Percentiles rank a stretch among this genome's conserved stretches.
Evolutionary conservation across 2,113 vertebrate species (phyloP).

Genomic region (Zosterops lateralis): DNA sequence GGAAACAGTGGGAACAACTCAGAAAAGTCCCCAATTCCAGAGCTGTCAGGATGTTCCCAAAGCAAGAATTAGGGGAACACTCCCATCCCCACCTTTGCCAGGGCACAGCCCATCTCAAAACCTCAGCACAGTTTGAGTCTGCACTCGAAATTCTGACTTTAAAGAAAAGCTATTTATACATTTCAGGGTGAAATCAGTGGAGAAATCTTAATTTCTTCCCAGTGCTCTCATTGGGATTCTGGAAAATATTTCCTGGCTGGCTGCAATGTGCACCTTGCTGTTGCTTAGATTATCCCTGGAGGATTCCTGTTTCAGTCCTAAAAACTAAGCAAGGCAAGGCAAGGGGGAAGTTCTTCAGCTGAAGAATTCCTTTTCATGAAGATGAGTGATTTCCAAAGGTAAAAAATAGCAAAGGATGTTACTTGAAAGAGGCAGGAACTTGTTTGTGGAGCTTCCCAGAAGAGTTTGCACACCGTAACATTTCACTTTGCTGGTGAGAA

Average conservation of each 20-base stretch:
- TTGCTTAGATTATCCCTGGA: background rate
- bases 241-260: background rate
- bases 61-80: background rate
- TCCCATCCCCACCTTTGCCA: background rate
- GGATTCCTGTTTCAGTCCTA: background rate
- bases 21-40: accelerated
- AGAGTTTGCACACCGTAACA: accelerated
- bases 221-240: background rate
- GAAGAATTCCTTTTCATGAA: background rate
- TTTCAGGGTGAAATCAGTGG: background rate
- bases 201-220: background rate
- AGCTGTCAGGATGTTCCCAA: background rate
- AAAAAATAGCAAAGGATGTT: background rate
- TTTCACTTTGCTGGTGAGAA: background rate
- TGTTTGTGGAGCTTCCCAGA: background rate
- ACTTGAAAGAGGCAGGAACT: background rate
- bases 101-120: background rate
- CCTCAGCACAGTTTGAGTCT: background rate
- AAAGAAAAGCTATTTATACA: background rate
- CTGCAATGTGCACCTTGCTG: background rate
- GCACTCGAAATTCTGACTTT: background rate
- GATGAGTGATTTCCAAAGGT: constrained; percentile 17
- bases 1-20: background rate
- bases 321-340: background rate
- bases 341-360: background rate